These are phyloP conservation scores for Cephus rjabovi DNA, from an alignment of 2,888 invertebrate genomes.

Conservation along the genomic window DNA sequence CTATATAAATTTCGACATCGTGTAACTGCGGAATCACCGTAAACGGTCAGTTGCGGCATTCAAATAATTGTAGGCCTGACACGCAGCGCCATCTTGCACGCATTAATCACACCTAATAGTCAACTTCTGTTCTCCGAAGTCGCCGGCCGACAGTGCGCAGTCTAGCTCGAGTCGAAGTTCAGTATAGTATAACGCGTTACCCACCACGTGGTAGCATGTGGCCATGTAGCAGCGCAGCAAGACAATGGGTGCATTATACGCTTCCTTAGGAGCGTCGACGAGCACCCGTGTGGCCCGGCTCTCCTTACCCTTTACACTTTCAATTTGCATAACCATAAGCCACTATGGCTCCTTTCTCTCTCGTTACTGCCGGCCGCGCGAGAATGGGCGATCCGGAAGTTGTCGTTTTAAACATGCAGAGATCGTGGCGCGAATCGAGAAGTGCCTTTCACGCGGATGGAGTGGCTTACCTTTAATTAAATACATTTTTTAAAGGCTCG, in stretches of 20 bases:
- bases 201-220: not conserved
- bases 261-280: not conserved
- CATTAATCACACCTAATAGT: not conserved
- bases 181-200: not conserved
- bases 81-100: not conserved
- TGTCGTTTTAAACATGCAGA: conserved; percentile 19
- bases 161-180: not conserved
- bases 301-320: conserved; percentile 10
- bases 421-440: conserved; percentile 6
- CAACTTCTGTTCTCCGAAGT: not conserved
- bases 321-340: conserved; percentile 34
- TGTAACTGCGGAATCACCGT: no score
- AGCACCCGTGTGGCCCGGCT: conserved; percentile 23
- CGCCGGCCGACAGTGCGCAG: not conserved
- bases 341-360: conserved; percentile 23
- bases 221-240: not conserved
- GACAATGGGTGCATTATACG: conserved; percentile 4
- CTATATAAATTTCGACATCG: no score
- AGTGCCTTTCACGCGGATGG: not conserved
- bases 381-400: conserved; percentile 10
- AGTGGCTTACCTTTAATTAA: not conserved
- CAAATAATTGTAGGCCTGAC: not conserved
- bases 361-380: not conserved
- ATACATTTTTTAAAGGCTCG: not conserved
- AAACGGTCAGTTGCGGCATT: not conserved